Conservation (phyloP, 1,140 invertebrate genomes). For the Pteromalus puparum region DNA sequence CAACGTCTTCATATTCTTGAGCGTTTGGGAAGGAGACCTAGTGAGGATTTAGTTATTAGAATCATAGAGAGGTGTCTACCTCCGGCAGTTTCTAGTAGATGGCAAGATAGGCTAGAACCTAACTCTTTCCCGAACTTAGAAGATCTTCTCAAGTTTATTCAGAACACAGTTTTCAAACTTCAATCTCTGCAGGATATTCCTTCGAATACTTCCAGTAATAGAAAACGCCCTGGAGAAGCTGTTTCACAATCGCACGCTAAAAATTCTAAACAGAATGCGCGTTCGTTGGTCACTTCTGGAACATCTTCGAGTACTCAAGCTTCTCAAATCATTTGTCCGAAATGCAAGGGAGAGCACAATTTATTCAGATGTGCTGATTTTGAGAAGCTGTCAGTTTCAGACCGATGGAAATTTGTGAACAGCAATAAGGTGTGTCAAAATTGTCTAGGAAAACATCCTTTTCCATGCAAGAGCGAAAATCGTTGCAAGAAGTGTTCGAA, state of each 20-base stretch:
- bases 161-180: slow-evolving; percentile 7
- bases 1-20: neutral
- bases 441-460: neutral
- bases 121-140: neutral
- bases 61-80: neutral
- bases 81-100: neutral
- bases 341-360: too few species aligned
- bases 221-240: neutral
- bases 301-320: too few species aligned
- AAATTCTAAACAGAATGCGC: too few species aligned
- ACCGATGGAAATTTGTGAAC: slow-evolving; percentile 3
- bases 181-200: neutral
- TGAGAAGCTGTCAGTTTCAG: neutral
- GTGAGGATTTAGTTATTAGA: neutral
- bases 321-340: too few species aligned
- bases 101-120: neutral
- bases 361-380: neutral
- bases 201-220: neutral
- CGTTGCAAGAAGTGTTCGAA: slow-evolving; percentile 1
- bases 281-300: too few species aligned
- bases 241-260: too few species aligned
- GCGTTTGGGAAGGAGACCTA: neutral
- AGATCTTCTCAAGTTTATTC: neutral
- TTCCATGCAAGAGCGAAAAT: neutral
- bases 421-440: neutral